phyloP scores from a whole-genome alignment of 2,888 invertebrate genomes.

The Ichneumoninae sp. region DNA sequence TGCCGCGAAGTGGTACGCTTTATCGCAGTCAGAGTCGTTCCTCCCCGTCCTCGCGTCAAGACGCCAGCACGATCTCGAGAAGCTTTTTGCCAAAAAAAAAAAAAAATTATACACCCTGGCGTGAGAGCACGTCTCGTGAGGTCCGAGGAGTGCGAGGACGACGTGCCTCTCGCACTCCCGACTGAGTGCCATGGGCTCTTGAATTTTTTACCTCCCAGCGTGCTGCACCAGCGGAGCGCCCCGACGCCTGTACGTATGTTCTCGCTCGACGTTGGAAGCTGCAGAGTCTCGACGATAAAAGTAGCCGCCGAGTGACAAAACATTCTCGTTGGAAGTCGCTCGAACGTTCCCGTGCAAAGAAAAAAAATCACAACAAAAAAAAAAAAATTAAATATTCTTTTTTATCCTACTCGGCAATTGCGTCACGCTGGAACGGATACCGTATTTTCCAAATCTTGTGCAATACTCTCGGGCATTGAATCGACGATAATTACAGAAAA shows the following conservation, averaged over 20 bases:
- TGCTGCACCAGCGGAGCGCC: slow-evolving; percentile 31
- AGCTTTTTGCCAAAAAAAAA: slow-evolving; percentile 30
- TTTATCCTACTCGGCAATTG: not conserved
- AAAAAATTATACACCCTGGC: slow-evolving; percentile 14
- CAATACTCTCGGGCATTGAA: slow-evolving; percentile 17
- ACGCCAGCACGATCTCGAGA: slow-evolving; percentile 14
- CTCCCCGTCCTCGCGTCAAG: not conserved
- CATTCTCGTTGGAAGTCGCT: slow-evolving; percentile 21
- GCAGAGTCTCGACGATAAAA: slow-evolving; percentile 16
- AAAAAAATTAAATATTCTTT: not conserved
- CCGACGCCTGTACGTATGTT: not conserved
- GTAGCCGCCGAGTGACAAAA: slow-evolving; percentile 35
- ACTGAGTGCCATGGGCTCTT: slow-evolving; percentile 43
- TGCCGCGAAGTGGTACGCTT: slow-evolving; percentile 33
- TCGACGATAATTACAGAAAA: slow-evolving; percentile 48
- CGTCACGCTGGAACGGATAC: not conserved
- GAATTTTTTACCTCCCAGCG: slow-evolving; percentile 52
- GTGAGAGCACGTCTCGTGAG: slow-evolving; percentile 12
- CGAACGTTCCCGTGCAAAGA: not conserved
- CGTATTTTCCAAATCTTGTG: not conserved
- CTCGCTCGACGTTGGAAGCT: not conserved
- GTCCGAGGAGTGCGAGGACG: slow-evolving; percentile 43
- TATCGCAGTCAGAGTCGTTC: slow-evolving; percentile 30
- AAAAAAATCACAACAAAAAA: too few species aligned
- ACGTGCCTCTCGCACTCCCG: slow-evolving; percentile 23